Percentiles rank a stretch among this genome's conserved stretches.
Conservation (phyloP, 2,797 vertebrate genomes). For the Brachymystax lenok region DNA sequence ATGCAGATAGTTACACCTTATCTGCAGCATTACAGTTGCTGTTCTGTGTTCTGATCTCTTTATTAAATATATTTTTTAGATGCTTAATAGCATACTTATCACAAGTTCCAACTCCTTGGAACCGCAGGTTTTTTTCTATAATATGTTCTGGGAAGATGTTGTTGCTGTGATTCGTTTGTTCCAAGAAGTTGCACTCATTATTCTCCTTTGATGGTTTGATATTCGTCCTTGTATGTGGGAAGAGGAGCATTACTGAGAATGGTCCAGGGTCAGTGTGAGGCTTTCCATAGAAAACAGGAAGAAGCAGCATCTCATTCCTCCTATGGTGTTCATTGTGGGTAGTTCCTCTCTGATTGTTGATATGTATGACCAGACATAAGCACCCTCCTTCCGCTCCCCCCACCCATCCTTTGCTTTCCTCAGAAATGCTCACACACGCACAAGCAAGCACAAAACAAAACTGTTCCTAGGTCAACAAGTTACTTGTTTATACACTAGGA, state of each 20-base stretch:
- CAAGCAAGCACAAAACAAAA: background rate
- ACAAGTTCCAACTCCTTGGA: background rate
- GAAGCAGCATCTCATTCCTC: slow-evolving; percentile 18
- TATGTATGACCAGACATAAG: slow-evolving; percentile 26
- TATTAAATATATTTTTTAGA: background rate
- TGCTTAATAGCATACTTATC: background rate
- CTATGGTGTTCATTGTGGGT: slow-evolving; percentile 23
- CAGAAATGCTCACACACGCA: background rate
- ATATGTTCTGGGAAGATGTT: background rate
- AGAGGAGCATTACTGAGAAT: slow-evolving; percentile 51
- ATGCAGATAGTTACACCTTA: too few species aligned
- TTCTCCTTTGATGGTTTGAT: background rate
- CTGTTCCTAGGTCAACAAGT: background rate
- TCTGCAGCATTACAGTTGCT: background rate
- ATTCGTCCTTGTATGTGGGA: slow-evolving; percentile 12
- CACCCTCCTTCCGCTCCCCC: slow-evolving; percentile 5
- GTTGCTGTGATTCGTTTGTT: background rate
- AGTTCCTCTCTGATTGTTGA: slow-evolving; percentile 28
- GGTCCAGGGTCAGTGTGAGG: background rate
- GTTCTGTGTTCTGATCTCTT: background rate
- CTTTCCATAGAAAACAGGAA: slow-evolving; percentile 51
- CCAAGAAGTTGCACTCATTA: background rate
- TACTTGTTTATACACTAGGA: background rate
- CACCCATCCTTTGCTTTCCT: background rate
- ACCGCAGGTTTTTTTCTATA: background rate